These are phyloP conservation scores for Volucella inanis DNA, from an alignment of 2,888 invertebrate genomes.

Conservation along the genomic window DNA sequence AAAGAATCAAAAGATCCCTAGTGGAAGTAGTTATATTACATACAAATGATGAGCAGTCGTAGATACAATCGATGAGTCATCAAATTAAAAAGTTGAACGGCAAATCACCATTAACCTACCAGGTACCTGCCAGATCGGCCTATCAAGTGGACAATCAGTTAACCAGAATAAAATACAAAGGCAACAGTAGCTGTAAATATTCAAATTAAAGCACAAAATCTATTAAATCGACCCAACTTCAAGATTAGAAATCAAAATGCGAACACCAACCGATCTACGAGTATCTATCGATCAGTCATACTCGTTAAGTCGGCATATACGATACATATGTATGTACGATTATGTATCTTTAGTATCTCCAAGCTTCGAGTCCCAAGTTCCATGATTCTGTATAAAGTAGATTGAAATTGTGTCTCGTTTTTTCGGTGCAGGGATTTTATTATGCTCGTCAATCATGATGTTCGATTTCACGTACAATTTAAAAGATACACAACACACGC, in stretches of 20 bases:
- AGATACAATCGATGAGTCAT: conserved; percentile 54
- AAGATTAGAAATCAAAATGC: conserved; percentile 57
- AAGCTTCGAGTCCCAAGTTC: too few species aligned
- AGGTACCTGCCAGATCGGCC: conserved; percentile 1
- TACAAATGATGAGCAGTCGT: neutral
- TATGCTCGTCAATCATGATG: conserved; percentile 53
- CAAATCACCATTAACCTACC: conserved; percentile 26
- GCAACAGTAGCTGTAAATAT: conserved; percentile 59
- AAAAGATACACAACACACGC: neutral
- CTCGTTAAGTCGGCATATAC: conserved; percentile 27
- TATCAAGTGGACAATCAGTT: conserved; percentile 60
- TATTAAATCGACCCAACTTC: conserved; percentile 47
- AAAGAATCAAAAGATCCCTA: neutral
- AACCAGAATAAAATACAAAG: conserved; percentile 12
- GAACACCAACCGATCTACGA: conserved; percentile 23
- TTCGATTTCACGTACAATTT: neutral
- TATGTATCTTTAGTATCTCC: neutral
- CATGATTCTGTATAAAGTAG: too few species aligned
- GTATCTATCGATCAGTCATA: conserved; percentile 47
- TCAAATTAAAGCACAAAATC: conserved; percentile 49
- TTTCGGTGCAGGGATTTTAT: conserved; percentile 26
- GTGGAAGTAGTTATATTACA: neutral
- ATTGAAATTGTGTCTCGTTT: neutral
- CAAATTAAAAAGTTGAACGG: conserved; percentile 49
- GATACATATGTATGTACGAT: conserved; percentile 3